A percentile compares a stretch with the other conserved stretches of the same genome.
These are phyloP conservation scores for Sebastes trivittatus DNA, from an alignment of 2,797 vertebrate species.

Conservation along the genomic window DNA sequence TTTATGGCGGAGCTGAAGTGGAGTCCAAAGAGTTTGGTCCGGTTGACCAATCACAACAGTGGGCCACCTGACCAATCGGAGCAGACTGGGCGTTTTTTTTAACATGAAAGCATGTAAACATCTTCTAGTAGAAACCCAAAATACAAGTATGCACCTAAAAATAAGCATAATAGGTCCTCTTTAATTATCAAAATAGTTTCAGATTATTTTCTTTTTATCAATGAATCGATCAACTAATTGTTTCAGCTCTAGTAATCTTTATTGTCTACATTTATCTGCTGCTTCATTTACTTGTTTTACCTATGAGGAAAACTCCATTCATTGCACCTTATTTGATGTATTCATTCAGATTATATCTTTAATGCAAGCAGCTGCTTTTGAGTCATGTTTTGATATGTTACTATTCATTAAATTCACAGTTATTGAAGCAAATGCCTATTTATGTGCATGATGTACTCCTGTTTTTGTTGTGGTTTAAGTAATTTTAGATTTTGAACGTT, in stretches of 20 bases:
- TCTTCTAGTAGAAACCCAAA: no score
- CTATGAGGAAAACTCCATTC: neutral
- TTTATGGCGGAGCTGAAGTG: no score
- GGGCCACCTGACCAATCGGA: no score
- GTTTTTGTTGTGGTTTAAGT: neutral
- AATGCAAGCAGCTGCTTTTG: neutral
- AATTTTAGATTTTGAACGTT: neutral
- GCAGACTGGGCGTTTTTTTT: no score
- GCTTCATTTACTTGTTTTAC: neutral
- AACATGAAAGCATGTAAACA: no score
- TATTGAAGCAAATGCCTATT: neutral
- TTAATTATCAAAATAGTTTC: neutral
- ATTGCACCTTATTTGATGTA: neutral
- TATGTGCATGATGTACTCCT: neutral
- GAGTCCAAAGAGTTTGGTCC: no score
- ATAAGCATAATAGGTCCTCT: no score
- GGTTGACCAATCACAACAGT: no score
- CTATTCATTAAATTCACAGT: neutral
- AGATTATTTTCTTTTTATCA: neutral
- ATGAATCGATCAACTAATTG: neutral
- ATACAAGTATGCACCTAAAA: no score
- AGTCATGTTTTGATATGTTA: neutral
- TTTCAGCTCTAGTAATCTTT: neutral
- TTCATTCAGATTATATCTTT: neutral
- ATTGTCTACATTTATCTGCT: neutral